Evolutionary conservation across 2,113 vertebrate species (phyloP).

Genomic region (Anoplopoma fimbria): DNA sequence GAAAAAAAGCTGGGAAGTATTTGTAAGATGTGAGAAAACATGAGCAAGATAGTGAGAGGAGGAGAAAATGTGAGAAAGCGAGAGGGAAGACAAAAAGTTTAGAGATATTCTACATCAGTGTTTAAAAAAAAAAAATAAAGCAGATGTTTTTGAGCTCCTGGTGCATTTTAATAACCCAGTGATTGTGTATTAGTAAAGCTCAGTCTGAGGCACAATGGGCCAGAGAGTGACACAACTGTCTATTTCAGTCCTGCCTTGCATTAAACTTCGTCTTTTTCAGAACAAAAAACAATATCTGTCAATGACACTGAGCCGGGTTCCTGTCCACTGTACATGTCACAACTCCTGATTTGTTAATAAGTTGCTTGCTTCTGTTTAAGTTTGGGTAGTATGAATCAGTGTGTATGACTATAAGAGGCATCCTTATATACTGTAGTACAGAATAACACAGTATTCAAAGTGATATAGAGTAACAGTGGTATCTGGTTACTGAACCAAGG

Average conservation of each 20-base stretch:
- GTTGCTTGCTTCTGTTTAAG: not conserved
- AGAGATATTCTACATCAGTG: slow-evolving; percentile 22
- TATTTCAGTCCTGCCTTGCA: slow-evolving; percentile 42
- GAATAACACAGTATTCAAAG: not conserved
- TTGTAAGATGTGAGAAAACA: slow-evolving; percentile 52
- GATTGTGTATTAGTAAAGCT: too few relatives aligned
- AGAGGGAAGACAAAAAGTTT: slow-evolving; percentile 20
- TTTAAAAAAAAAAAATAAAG: too few relatives aligned
- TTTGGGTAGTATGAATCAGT: not conserved
- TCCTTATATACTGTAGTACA: not conserved
- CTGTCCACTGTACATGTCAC: slow-evolving; percentile 14
- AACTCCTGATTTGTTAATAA: not conserved
- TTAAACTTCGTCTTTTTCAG: slow-evolving; percentile 23
- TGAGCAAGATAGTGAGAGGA: slow-evolving; percentile 34
- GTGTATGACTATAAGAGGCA: not conserved
- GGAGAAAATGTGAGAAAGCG: slow-evolving; percentile 40
- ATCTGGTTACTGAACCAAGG: not conserved
- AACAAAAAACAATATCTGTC: slow-evolving; percentile 31
- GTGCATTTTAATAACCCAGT: slow-evolving; percentile 51
- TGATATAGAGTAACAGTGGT: not conserved
- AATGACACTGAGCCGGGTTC: slow-evolving; percentile 21
- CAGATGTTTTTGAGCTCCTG: slow-evolving; percentile 58
- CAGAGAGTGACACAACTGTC: slow-evolving; percentile 59
- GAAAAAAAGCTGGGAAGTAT: slow-evolving; percentile 50
- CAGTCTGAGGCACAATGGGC: slow-evolving; percentile 47